Evolutionary conservation across 64 coral and sea anemone genomes (phyloP), one percentile per base, ranked within the genome.

Genomic region (Catalaphyllia jardinei): DNA sequence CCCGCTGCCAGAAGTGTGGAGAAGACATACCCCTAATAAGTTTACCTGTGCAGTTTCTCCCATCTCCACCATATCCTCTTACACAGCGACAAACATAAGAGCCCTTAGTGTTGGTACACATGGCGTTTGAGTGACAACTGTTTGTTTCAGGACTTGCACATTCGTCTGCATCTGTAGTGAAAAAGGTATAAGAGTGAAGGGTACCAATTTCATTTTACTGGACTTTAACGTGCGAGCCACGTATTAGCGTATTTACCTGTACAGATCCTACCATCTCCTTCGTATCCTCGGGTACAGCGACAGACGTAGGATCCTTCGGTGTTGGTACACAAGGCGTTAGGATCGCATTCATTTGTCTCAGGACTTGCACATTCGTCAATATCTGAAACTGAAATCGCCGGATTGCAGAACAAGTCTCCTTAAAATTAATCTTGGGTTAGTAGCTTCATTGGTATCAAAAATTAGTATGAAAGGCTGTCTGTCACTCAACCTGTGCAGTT

Each of bases 101-200:
- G 15, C 90, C 90, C 8, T 51, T 39, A 77, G 82, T 60, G 28
- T 92, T 92, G 5, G 33, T 92, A 59, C 90, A 92, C 10, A 49
- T 10, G 51, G 89, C 80, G 10, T 76, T 91, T 4, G 16, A 12
- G 33, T 75, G 31, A 78, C 89, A 91, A 2, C 75, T 54, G 14
- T 75, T 86, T 11, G 28, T 6, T 75, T 71, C 54, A 16, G 52
- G 25, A 64, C 62, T 79, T n/a, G 29, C 57, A 61, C 89, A 91
- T 38, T 91, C 89, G 31, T 91, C 46, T 18, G 77, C 13, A 86
- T 74, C 86, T 87, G 71, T 5, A 75, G 42, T 5, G 42, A 46
- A 46, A 46, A 46, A 46, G 7, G 4, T 7, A 46, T 46, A 46
- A 46, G 4, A 46, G 42, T 7, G 6, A 46, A 46, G 5, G 42